These are phyloP conservation scores for Schizaphis graminum DNA, from an alignment of 2,888 invertebrate species.

Conservation along the genomic window DNA sequence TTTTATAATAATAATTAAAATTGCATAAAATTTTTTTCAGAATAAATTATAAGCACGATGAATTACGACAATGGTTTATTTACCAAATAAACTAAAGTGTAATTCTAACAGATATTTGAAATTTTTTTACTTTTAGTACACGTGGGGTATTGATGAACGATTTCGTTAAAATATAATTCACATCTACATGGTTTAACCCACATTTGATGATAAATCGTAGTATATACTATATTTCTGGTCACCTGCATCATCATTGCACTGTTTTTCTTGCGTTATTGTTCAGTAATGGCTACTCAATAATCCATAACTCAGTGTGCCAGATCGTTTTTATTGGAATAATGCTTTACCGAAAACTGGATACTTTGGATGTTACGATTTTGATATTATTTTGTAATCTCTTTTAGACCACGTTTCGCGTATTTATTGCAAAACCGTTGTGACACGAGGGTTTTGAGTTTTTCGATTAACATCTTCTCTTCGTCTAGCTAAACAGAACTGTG, in stretches of 20 bases:
- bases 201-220: not conserved
- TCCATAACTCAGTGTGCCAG: not conserved
- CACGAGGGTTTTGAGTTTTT: slow-evolving; percentile 35
- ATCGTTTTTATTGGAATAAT: not conserved
- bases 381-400: not conserved
- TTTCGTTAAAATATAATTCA: not conserved
- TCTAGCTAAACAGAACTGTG: not conserved
- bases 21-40: not conserved
- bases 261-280: not conserved
- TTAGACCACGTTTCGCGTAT: not conserved
- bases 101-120: not conserved
- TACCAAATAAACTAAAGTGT: not conserved
- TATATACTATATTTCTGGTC: not conserved
- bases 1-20: not conserved
- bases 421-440: slow-evolving; percentile 17
- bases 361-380: not conserved
- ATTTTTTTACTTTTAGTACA: not conserved
- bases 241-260: not conserved
- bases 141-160: not conserved
- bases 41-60: too few relatives aligned
- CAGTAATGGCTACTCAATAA: not conserved
- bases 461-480: not conserved
- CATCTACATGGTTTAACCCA: not conserved
- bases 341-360: not conserved
- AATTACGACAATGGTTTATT: not conserved